Evolutionary conservation across 2,797 vertebrate genomes (phyloP), one percentile per base, ranked within the genome.

Genomic region (Gallinago nigripennis): DNA sequence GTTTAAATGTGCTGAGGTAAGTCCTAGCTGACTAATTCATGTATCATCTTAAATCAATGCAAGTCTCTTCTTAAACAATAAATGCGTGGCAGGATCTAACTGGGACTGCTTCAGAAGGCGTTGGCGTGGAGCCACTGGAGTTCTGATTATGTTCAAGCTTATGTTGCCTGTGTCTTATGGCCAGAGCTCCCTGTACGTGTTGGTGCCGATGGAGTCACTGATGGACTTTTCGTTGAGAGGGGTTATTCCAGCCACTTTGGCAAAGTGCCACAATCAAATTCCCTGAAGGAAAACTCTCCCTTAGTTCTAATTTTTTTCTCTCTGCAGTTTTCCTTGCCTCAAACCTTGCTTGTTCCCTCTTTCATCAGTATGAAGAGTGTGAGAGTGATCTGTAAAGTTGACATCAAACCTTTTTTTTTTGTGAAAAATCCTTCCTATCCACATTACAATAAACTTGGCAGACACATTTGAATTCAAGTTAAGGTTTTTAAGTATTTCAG

Each of bases 401-500:
- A 50, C 31, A 16, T 48, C 30, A 24, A 3, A 0, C 65, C 35
- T 70, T 30, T 70, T 30, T 30, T 70, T 61, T 79, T 43, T 80
- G 58, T 46, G 53, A 68, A 68, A 91, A 78, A 63, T 61, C 45
- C 39, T 69, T 81, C 71, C 48, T 56, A 5, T 58, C 41, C 53
- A 31, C 9, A 3, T 11, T 80, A 35, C 35, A 83, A 14, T n/a
- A 91, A 72, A 53, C 54, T 92, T 93, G 57, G 48, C 89, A 95
- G 69, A 64, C 43, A 30, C 48, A 4, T 76, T 57, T 83, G 60
- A 76, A 94, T 70, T 94, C 35, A 51, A 64, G 69, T 86, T 79
- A 21, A 72, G 50, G 54, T 58, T 84, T 84, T 81, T 14, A 66
- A 93, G 41, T 92, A 90, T 92, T 92, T 96, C 8, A 41, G 83